phyloP scores from a whole-genome alignment of 2,113 vertebrate genomes.

The Helogale parvula region DNA sequence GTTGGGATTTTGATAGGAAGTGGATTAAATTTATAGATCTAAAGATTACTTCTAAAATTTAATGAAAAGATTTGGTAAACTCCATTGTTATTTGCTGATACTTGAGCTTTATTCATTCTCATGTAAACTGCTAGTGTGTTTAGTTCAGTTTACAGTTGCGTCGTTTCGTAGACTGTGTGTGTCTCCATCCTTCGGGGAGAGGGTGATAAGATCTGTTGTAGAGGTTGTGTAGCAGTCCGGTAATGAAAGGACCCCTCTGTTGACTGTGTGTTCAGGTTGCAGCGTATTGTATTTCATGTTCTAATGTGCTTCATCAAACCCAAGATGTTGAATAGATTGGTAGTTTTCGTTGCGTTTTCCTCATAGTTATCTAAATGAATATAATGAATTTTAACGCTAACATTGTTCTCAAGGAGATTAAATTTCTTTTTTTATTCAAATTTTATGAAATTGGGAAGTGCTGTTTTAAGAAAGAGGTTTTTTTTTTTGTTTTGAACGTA shows the following conservation, averaged over 20 bases:
- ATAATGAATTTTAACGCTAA: slow-evolving; percentile 61
- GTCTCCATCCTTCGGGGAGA: not conserved
- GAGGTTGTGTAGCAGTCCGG: not conserved
- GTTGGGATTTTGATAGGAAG: not conserved
- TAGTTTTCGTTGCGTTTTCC: slow-evolving; percentile 26
- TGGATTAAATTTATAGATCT: not conserved
- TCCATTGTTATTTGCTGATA: not conserved
- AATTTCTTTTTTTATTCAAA: slow-evolving; percentile 57
- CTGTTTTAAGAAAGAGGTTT: slow-evolving; percentile 47
- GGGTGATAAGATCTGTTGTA: not conserved
- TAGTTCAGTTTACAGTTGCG: not conserved
- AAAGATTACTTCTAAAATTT: slow-evolving; percentile 17
- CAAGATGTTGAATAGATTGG: slow-evolving; percentile 24
- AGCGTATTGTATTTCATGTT: not conserved
- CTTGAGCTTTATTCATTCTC: not conserved
- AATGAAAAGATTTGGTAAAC: slow-evolving; percentile 1
- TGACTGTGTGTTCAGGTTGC: not conserved
- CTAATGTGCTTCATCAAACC: slow-evolving; percentile 29
- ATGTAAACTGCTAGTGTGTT: slow-evolving; percentile 6
- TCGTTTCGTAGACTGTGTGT: not conserved
- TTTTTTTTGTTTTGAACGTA: not conserved
- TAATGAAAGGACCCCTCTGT: not conserved
- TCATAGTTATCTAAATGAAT: slow-evolving; percentile 55
- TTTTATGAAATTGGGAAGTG: slow-evolving; percentile 27
- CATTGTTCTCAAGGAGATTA: slow-evolving; percentile 54